These are phyloP conservation scores for Drosophila austrosaltans DNA, from an alignment of 2,888 invertebrate genomes.

Conservation along the genomic window DNA sequence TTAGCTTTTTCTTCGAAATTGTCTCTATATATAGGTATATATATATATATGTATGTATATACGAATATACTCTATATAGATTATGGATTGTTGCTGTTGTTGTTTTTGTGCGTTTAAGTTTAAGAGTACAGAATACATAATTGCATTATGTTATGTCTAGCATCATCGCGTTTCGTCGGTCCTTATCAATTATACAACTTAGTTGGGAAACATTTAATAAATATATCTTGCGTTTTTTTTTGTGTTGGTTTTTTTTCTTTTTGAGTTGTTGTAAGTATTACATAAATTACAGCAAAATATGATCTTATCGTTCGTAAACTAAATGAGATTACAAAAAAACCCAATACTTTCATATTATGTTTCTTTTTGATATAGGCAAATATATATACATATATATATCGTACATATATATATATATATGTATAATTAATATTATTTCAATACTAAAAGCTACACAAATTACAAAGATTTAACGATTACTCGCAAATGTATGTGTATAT, in stretches of 20 bases:
- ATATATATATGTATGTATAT: conserved; percentile 54
- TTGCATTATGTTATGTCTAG: conserved; percentile 69
- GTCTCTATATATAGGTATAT: conserved; percentile 48
- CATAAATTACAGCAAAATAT: conserved; percentile 69
- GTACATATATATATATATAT: conserved; percentile 29
- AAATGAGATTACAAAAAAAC: conserved; percentile 40
- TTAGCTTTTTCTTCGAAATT: conserved; percentile 57
- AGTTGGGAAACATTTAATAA: conserved; percentile 77
- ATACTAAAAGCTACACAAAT: conserved; percentile 21
- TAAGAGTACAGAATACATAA: conserved; percentile 63
- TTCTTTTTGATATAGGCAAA: conserved; percentile 46
- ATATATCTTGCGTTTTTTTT: conserved; percentile 32
- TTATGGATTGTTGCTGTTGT: conserved; percentile 40
- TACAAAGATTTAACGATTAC: conserved; percentile 12
- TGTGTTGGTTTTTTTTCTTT: conserved; percentile 24
- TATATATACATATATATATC: conserved; percentile 60
- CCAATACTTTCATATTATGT: conserved; percentile 4
- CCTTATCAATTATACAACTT: conserved; percentile 79
- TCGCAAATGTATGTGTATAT: conserved; percentile 1
- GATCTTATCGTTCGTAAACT: conserved; percentile 66
- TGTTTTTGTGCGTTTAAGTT: conserved; percentile 47
- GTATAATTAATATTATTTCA: conserved; percentile 5
- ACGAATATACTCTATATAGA: conserved; percentile 40
- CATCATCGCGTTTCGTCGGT: conserved; percentile 35
- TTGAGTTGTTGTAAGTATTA: conserved; percentile 52